These are phyloP conservation scores for Drosophila cognata DNA, from an alignment of 2,888 invertebrate species.

Conservation along the genomic window DNA sequence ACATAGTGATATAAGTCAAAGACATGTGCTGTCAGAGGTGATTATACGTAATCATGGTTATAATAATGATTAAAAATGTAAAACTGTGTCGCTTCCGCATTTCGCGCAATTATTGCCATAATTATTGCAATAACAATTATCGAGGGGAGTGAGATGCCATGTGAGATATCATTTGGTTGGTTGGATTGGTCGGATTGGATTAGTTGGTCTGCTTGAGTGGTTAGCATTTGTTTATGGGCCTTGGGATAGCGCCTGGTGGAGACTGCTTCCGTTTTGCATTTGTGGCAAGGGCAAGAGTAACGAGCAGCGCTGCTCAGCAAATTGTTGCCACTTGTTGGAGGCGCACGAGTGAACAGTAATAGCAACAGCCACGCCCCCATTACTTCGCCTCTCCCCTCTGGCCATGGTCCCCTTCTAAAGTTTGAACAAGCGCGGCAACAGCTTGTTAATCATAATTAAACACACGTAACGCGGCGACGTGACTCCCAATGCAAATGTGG, in stretches of 20 bases:
- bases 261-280: constrained; percentile 43
- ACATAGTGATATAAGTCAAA: background rate
- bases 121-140: constrained; percentile 41
- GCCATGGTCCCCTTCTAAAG: background rate
- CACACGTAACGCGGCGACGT: constrained; percentile 54
- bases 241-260: constrained; percentile 41
- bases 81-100: constrained; percentile 69
- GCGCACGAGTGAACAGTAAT: constrained; percentile 60
- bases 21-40: background rate
- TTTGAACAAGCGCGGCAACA: constrained; percentile 41
- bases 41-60: background rate
- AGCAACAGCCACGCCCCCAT: constrained; percentile 39
- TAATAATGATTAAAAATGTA: constrained; percentile 18
- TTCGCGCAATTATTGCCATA: constrained; percentile 48
- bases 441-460: constrained; percentile 69
- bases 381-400: background rate
- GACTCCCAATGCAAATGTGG: constrained; percentile 60
- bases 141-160: constrained; percentile 8
- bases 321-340: constrained; percentile 50
- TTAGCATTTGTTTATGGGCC: constrained; percentile 31
- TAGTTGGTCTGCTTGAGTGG: constrained; percentile 22
- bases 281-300: constrained; percentile 18
- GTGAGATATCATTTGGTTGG: constrained; percentile 21
- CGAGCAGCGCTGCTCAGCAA: constrained; percentile 56
- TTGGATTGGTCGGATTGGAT: constrained; percentile 15